These are phyloP conservation scores for Pangasianodon gigas DNA, from an alignment of 2,113 vertebrate species.

Conservation along the genomic window DNA sequence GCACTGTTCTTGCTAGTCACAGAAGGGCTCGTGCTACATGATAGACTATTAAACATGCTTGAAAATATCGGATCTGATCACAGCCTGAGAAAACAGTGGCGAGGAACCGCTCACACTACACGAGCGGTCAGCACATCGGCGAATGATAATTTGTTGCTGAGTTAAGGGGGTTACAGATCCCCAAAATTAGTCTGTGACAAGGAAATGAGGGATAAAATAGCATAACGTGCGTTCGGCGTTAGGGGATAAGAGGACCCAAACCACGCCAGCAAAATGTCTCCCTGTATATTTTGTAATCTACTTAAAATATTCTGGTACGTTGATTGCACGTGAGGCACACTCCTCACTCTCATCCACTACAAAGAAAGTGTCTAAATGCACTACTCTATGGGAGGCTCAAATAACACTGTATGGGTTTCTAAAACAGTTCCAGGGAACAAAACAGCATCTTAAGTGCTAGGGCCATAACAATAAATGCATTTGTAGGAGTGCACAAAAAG, in stretches of 20 bases:
- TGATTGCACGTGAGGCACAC: neutral
- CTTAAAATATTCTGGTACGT: neutral
- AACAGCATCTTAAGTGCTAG: slow-evolving; percentile 2
- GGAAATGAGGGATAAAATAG: neutral
- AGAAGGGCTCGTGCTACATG: neutral
- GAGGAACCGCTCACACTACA: neutral
- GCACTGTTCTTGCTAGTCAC: neutral
- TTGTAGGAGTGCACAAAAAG: neutral
- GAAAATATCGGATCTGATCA: neutral
- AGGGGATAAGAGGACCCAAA: neutral
- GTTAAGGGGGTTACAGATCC: neutral
- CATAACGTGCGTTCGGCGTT: neutral
- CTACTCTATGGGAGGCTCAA: neutral
- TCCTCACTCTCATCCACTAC: neutral
- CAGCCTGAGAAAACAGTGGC: neutral
- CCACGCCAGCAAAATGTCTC: neutral
- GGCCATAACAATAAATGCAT: neutral
- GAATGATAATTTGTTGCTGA: neutral
- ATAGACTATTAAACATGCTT: neutral
- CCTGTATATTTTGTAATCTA: neutral
- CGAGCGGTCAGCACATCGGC: neutral
- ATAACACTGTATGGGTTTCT: slow-evolving; percentile 8
- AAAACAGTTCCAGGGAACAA: neutral
- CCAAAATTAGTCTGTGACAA: neutral
- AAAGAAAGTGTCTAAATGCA: neutral